Conservation (phyloP, 2,797 vertebrate species). For the Coregonus suidteri region DNA sequence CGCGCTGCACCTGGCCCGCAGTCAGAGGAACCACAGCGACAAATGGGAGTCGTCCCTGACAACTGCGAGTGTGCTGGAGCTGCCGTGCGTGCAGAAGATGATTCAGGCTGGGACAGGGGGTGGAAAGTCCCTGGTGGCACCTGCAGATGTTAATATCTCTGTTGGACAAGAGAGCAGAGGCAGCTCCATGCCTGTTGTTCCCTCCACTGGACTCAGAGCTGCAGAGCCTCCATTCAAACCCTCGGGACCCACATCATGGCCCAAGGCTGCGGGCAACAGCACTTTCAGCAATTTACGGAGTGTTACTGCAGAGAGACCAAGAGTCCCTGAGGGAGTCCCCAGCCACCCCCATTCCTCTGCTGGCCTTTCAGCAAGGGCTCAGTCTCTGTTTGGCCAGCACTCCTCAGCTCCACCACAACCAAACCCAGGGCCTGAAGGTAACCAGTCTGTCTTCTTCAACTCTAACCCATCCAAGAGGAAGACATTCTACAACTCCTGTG, state of each 20-base stretch:
- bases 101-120: slow-evolving; percentile 62
- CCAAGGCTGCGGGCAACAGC: slow-evolving; percentile 42
- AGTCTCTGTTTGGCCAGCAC: slow-evolving; percentile 69
- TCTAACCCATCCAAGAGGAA: slow-evolving; percentile 80
- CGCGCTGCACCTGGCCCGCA: slow-evolving; percentile 84
- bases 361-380: slow-evolving; percentile 40
- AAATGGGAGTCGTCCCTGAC: slow-evolving; percentile 92
- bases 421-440: slow-evolving; percentile 35
- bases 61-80: slow-evolving; percentile 76
- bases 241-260: slow-evolving; percentile 17
- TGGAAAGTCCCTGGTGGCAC: slow-evolving; percentile 64
- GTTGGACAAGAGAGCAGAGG: slow-evolving; percentile 71
- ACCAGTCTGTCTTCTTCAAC: slow-evolving; percentile 52
- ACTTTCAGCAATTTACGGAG: slow-evolving; percentile 16
- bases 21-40: slow-evolving; percentile 87
- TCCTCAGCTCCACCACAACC: slow-evolving; percentile 46
- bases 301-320: slow-evolving; percentile 40
- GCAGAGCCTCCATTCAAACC: slow-evolving; percentile 51
- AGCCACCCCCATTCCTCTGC: slow-evolving; percentile 26
- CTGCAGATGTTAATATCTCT: slow-evolving; percentile 65
- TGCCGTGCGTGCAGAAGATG: slow-evolving; percentile 83
- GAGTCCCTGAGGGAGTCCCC: slow-evolving; percentile 33
- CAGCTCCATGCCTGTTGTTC: slow-evolving; percentile 32
- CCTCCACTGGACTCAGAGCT: slow-evolving; percentile 30
- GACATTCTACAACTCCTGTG: slow-evolving; percentile 69